Evolutionary conservation across 2,888 invertebrate genomes (phyloP).

Genomic region (Glaucopsyche alexis): DNA sequence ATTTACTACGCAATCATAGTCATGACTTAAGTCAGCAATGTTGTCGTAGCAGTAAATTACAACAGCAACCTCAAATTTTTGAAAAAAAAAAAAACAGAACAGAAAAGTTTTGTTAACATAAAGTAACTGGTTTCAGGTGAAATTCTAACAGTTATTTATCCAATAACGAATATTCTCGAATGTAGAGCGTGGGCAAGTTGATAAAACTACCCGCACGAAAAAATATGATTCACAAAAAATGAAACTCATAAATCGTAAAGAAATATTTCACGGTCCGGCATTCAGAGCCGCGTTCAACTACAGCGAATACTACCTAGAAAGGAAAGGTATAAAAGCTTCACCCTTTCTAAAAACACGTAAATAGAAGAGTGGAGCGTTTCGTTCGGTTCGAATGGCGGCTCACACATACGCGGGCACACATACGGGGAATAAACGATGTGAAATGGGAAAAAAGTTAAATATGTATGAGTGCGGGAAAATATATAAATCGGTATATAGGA

Average conservation of each 20-base stretch:
- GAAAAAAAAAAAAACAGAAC: too few relatives aligned
- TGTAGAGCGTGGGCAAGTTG: constrained; percentile 45
- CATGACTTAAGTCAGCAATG: too few relatives aligned
- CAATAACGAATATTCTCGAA: constrained; percentile 14
- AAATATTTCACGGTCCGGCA: constrained; percentile 67
- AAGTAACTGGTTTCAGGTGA: background rate
- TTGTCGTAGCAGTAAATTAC: too few relatives aligned
- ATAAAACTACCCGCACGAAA: constrained; percentile 56
- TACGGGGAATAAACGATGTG: constrained; percentile 76
- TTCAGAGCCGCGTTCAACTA: constrained; percentile 68
- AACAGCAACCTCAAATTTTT: too few relatives aligned
- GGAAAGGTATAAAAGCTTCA: constrained; percentile 77
- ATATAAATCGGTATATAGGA: constrained; percentile 78
- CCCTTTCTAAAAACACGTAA: constrained; percentile 79
- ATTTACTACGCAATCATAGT: too few relatives aligned
- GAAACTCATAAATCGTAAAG: constrained; percentile 73
- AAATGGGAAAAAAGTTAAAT: constrained; percentile 80
- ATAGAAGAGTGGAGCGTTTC: constrained; percentile 59
- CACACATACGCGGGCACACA: constrained; percentile 65
- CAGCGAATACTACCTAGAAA: constrained; percentile 66
- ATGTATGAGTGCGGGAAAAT: constrained; percentile 80
- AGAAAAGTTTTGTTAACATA: background rate
- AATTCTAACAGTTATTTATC: constrained; percentile 14
- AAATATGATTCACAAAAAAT: constrained; percentile 62
- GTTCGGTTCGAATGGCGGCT: constrained; percentile 62